Percentiles rank a stretch among this genome's conserved stretches.
Evolutionary conservation across 1,140 invertebrate genomes (phyloP).

Genomic region (Carcinoscorpius rotundicauda): DNA sequence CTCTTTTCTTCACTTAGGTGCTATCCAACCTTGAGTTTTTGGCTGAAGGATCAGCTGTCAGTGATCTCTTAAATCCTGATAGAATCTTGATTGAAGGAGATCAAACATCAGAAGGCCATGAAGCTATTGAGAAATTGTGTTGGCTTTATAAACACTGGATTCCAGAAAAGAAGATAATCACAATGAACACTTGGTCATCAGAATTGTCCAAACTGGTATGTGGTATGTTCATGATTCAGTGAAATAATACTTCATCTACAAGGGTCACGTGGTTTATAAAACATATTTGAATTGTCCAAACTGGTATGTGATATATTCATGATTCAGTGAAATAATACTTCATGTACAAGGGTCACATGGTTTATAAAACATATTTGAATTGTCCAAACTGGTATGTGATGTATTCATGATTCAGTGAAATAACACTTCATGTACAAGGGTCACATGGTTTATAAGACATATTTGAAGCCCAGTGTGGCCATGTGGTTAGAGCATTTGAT

Average conservation of each 20-base stretch:
- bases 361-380: no score
- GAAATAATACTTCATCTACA: no score
- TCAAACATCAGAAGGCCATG: slow-evolving; percentile 62
- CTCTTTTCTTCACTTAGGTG: slow-evolving; percentile 47
- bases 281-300: no score
- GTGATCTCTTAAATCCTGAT: slow-evolving; percentile 85
- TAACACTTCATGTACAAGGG: no score
- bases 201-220: slow-evolving; percentile 89
- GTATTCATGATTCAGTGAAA: no score
- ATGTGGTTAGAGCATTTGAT: no score
- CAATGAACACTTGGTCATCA: slow-evolving; percentile 98
- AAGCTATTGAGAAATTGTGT: slow-evolving; percentile 71
- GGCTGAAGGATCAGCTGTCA: slow-evolving; percentile 95
- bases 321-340: no score
- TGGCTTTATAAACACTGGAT: slow-evolving; percentile 95
- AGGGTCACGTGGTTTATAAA: no score
- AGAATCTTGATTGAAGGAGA: slow-evolving; percentile 96
- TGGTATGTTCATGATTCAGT: not conserved
- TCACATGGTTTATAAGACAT: no score
- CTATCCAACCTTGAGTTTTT: slow-evolving; percentile 98
- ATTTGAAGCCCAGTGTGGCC: no score
- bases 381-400: slow-evolving; percentile 70
- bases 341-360: no score
- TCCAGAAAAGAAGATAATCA: slow-evolving; percentile 78
- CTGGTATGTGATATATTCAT: no score